These are phyloP conservation scores for Cherax quadricarinatus DNA, from an alignment of 1,140 invertebrate genomes.

Conservation along the genomic window DNA sequence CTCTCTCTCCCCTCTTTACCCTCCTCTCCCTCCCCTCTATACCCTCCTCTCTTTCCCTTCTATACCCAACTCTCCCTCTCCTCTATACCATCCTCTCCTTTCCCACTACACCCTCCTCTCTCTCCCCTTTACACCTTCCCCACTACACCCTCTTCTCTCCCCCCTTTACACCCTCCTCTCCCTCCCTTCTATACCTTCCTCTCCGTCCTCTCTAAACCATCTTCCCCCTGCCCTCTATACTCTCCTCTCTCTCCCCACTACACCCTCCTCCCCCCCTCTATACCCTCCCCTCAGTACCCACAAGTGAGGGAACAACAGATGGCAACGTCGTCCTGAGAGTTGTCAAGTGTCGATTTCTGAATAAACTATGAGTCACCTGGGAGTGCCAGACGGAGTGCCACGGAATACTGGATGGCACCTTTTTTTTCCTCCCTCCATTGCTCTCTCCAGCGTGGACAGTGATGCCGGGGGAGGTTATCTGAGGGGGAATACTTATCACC, in stretches of 20 bases:
- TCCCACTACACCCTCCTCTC: no score
- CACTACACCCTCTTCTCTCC: neutral
- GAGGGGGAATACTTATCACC: neutral
- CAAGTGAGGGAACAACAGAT: slow-evolving; percentile 1
- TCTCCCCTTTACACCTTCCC: neutral
- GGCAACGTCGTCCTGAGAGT: neutral
- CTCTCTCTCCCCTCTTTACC: neutral
- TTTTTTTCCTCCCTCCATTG: neutral
- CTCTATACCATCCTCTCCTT: neutral
- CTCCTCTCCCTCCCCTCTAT: neutral
- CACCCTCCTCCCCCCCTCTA: neutral
- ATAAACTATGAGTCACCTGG: slow-evolving; percentile 10
- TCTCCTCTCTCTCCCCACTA: neutral
- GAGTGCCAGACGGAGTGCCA: neutral
- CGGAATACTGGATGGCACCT: neutral
- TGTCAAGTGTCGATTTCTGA: slow-evolving; percentile 37
- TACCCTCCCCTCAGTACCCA: neutral
- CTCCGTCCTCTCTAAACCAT: neutral
- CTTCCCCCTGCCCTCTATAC: neutral
- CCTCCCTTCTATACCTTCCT: neutral
- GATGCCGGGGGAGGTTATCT: neutral
- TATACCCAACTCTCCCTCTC: neutral
- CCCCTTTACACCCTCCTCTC: neutral
- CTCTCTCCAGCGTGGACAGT: neutral
- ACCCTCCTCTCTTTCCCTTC: neutral